A percentile compares a stretch with the other conserved stretches of the same genome.
These are phyloP conservation scores for Hydrozoanthus gracilis DNA, from an alignment of 92 coral and sea anemone species.

Conservation along the genomic window DNA sequence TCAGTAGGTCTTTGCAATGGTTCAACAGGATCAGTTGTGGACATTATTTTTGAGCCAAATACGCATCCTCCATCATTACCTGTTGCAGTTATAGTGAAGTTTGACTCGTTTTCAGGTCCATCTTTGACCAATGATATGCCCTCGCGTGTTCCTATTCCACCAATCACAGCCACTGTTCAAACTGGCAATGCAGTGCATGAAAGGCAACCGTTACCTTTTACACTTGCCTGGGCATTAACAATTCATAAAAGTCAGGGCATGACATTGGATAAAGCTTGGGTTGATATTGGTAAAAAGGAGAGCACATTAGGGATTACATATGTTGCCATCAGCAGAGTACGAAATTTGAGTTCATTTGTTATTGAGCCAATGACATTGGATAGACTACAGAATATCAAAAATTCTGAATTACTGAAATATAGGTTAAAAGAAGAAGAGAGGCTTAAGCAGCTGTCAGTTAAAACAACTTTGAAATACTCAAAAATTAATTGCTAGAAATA, in stretches of 20 bases:
- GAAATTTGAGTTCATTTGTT: slow-evolving; percentile 47
- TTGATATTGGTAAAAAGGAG: slow-evolving; percentile 55
- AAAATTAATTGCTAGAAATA: slow-evolving; percentile 48
- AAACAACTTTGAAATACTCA: slow-evolving; percentile 53
- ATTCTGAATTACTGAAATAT: slow-evolving; percentile 56
- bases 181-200: slow-evolving; percentile 53
- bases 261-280: slow-evolving; percentile 56
- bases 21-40: slow-evolving; percentile 21
- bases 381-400: slow-evolving; percentile 60
- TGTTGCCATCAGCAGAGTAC: slow-evolving; percentile 33
- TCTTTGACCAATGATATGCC: slow-evolving; percentile 36
- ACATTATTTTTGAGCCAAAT: slow-evolving; percentile 10
- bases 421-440: slow-evolving; percentile 63
- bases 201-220: slow-evolving; percentile 72
- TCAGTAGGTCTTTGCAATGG: slow-evolving; percentile 24
- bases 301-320: slow-evolving; percentile 50
- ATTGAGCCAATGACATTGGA: slow-evolving; percentile 61
- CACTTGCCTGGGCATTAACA: slow-evolving; percentile 63
- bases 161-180: slow-evolving; percentile 39
- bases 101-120: slow-evolving; percentile 54
- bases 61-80: slow-evolving; percentile 20
- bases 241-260: slow-evolving; percentile 70
- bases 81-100: slow-evolving; percentile 17
- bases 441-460: slow-evolving; percentile 52
- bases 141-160: slow-evolving; percentile 34